Conservation (phyloP, 2,113 vertebrate species). For the Synodontis membranacea region DNA sequence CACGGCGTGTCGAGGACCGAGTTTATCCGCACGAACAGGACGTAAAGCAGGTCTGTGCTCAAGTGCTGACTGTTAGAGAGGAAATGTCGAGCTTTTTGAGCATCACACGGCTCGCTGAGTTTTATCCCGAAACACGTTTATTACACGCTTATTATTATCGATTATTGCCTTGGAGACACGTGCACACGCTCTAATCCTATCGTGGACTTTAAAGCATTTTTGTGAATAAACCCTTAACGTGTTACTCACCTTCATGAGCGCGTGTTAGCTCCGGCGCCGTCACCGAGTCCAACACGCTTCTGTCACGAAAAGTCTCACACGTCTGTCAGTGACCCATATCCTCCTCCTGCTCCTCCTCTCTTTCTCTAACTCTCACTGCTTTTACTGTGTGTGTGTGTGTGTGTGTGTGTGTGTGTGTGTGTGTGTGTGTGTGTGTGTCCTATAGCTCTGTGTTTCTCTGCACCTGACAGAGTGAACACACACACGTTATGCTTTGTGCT, state of each 20-base stretch:
- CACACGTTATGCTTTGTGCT: not conserved
- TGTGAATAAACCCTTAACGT: not conserved
- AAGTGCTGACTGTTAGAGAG: not conserved
- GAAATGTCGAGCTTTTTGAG: not conserved
- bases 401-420: not conserved
- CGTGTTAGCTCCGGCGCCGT: not conserved
- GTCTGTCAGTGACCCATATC: conserved; percentile 29
- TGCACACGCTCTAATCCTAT: not conserved
- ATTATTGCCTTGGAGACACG: no score
- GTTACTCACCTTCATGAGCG: conserved; percentile 48
- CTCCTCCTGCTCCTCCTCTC: conserved; percentile 41
- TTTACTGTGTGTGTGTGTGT: not conserved
- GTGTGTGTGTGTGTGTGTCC: not conserved
- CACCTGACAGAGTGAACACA: not conserved
- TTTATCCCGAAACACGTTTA: not conserved
- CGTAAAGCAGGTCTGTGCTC: not conserved
- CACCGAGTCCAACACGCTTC: conserved; percentile 10
- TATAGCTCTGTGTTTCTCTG: not conserved
- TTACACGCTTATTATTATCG: no score
- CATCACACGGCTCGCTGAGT: not conserved
- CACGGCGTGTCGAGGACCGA: not conserved
- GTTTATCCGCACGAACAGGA: no score
- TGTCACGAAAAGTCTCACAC: conserved; percentile 16
- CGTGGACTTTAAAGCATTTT: not conserved
- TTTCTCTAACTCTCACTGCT: not conserved